Percentiles rank a stretch among this genome's conserved stretches.
phyloP scores from a whole-genome alignment of 2,113 vertebrate genomes.

The Fulica atra region DNA sequence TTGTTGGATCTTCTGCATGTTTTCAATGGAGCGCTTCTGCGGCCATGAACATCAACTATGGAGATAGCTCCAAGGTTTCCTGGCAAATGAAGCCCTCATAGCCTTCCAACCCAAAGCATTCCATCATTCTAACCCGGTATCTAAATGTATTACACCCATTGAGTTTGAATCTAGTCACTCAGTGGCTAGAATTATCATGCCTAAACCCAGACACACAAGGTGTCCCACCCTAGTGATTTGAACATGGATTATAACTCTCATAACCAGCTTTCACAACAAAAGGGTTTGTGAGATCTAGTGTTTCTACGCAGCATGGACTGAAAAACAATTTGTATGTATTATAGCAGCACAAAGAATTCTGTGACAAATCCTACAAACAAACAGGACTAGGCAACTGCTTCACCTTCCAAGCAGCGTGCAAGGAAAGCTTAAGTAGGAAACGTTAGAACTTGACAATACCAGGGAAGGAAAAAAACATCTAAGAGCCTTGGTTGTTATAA shows the following conservation, averaged over 20 bases:
- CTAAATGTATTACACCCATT: not conserved
- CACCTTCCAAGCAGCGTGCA: not conserved
- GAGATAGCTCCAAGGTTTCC: no score
- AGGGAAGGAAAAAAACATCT: not conserved
- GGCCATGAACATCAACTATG: no score
- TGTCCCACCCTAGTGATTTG: not conserved
- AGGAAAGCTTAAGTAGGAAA: not conserved
- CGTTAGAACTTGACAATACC: not conserved
- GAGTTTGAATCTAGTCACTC: not conserved
- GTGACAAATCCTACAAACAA: slow-evolving; percentile 20
- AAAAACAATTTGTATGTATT: not conserved
- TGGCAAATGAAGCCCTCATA: no score
- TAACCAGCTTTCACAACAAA: not conserved
- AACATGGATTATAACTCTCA: not conserved
- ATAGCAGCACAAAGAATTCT: not conserved
- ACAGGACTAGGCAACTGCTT: not conserved
- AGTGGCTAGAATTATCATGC: not conserved
- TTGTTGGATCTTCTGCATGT: no score
- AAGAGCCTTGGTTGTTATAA: slow-evolving; percentile 2
- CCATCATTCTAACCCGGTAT: not conserved
- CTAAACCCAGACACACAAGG: not conserved
- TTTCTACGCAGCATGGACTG: not conserved
- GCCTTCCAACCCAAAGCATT: no score
- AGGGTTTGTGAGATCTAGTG: not conserved
- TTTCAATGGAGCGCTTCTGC: no score